These are phyloP conservation scores for Timema podura DNA, from an alignment of 2,888 invertebrate species.

Conservation along the genomic window DNA sequence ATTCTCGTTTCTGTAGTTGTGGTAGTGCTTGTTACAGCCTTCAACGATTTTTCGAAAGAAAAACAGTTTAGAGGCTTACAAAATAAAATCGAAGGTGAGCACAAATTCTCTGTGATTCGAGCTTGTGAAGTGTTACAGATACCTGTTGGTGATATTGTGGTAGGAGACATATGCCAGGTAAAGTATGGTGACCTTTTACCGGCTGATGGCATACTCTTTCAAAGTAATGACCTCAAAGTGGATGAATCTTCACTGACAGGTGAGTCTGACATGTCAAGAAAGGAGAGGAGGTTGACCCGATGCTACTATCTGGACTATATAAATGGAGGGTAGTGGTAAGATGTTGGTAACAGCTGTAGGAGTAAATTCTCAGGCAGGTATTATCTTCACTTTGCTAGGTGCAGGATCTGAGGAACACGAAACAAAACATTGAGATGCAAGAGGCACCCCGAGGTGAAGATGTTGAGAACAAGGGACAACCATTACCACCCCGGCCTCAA, in stretches of 20 bases:
- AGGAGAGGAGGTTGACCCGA: constrained; percentile 49
- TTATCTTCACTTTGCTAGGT: constrained; percentile 60
- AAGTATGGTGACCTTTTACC: constrained; percentile 34
- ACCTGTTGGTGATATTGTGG: constrained; percentile 55
- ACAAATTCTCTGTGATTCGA: constrained; percentile 58
- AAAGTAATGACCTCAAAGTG: constrained; percentile 31
- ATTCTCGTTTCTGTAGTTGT: constrained; percentile 60
- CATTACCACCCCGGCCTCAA: neutral
- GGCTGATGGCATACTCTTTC: constrained; percentile 32
- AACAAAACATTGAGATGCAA: constrained; percentile 33
- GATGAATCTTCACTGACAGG: constrained; percentile 30
- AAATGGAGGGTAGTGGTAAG: constrained; percentile 63
- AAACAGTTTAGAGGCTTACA: constrained; percentile 61
- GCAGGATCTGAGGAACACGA: constrained; percentile 46
- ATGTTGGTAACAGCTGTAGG: constrained; percentile 63
- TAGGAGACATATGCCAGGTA: constrained; percentile 58
- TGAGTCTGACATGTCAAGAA: constrained; percentile 42
- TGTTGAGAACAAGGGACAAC: neutral
- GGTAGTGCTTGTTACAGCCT: constrained; percentile 61
- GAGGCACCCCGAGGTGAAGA: neutral
- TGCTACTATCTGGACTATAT: constrained; percentile 53
- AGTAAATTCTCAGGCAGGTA: constrained; percentile 63
- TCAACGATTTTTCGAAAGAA: constrained; percentile 65
- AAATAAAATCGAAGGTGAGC: constrained; percentile 59
- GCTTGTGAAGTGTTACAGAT: constrained; percentile 53